Evolutionary conservation across 2,797 vertebrate species (phyloP), one percentile per base, ranked within the genome.

Genomic region (Hydrolagus colliei): DNA sequence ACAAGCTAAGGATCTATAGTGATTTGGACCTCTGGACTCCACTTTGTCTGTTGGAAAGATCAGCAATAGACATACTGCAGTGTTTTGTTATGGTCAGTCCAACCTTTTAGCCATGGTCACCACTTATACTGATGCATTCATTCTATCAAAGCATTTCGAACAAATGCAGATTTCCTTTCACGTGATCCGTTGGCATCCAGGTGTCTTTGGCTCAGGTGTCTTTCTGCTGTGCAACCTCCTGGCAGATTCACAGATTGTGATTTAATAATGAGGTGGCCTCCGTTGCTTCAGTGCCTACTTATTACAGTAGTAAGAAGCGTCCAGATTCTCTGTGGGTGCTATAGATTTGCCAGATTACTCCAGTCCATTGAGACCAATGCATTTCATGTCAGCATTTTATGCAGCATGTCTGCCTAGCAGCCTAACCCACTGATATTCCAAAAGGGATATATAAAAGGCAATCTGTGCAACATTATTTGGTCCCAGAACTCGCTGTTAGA

Each of bases 361-460:
- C 65, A 41, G 65, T 27, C 27, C 41, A 52, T 6, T 18, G 32
- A 41, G 65, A 68, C 22, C 65, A 41, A 1, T 9, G 1, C 18
- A 67, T 68, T 35, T 32, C 9, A 4, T 18, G 68, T 82, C 65
- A 82, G 32, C 18, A 4, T 10, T 82, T 41, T 20, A 32, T 27
- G 18, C 27, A 32, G 9, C 2, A 35, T 12, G 62, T 16, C 22
- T 80, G 32, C 63, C 79, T 68, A 27, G 63, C 27, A 20, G 68
- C 16, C 79, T 35, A 82, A 68, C 27, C 18, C 18, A 41, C 9
- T 68, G 65, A 82, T 82, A 82, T 82, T 82, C 65, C 79, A 35
- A 82, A 68, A 67, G 79, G 79, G 63, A 41, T 82, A 82, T 82
- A 82, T 82, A 20, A 80, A 80, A 80, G 68, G 68, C 63, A 68